These are phyloP conservation scores for Aptenodytes forsteri DNA, from an alignment of 2,113 vertebrate genomes.

Conservation along the genomic window DNA sequence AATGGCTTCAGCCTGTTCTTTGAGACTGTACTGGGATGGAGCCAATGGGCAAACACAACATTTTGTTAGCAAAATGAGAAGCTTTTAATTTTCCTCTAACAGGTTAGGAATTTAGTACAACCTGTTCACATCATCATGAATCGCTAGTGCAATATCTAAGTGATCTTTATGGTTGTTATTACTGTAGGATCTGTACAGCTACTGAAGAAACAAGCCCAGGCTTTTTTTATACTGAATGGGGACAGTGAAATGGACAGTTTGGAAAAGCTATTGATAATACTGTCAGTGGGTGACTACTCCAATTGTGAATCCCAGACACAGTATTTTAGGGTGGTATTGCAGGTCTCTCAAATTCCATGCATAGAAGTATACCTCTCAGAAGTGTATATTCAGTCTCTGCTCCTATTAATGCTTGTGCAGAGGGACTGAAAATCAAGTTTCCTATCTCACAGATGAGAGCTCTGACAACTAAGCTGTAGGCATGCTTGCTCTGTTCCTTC, in stretches of 20 bases:
- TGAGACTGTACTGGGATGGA: neutral
- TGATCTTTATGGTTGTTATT: neutral
- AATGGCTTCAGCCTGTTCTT: neutral
- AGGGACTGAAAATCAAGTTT: neutral
- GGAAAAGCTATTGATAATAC: neutral
- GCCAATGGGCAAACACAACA: neutral
- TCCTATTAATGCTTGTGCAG: neutral
- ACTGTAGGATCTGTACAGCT: neutral
- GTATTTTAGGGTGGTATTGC: neutral
- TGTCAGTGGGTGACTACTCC: neutral
- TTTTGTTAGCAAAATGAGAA: neutral
- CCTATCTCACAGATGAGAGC: neutral
- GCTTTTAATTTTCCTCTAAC: neutral
- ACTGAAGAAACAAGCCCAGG: neutral
- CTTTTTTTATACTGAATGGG: neutral
- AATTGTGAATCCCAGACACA: neutral
- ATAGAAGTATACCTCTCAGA: neutral
- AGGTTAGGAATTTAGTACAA: neutral
- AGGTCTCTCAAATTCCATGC: neutral
- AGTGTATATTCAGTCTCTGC: neutral
- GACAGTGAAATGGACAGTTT: neutral
- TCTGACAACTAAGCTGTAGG: neutral
- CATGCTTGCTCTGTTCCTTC: neutral
- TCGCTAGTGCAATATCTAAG: neutral
- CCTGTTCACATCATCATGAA: neutral